These are phyloP conservation scores for Drosophila kambysellisi DNA, from an alignment of 2,888 invertebrate genomes.

Conservation along the genomic window DNA sequence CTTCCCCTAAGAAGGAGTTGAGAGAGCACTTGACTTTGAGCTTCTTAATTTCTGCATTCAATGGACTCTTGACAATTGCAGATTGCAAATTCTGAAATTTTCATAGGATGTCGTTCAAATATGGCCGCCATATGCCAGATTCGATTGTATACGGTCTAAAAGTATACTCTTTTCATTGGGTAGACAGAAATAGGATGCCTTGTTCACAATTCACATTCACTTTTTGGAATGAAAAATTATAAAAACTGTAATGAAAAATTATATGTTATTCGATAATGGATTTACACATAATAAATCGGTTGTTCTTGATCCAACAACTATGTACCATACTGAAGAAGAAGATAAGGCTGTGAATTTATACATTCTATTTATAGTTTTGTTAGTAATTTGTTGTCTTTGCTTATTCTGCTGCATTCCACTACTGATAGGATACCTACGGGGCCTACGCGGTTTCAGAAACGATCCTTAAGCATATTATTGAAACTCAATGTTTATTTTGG, in stretches of 20 bases:
- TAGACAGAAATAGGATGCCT: not conserved
- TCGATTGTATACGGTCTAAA: not conserved
- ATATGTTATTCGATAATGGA: not conserved
- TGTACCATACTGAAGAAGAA: no score
- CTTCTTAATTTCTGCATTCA: conserved; percentile 43
- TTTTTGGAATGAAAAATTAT: not conserved
- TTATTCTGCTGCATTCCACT: no score
- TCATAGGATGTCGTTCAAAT: not conserved
- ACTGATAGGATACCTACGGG: no score
- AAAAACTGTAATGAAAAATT: not conserved
- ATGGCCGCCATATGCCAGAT: not conserved
- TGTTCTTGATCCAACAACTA: no score
- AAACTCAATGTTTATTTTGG: no score
- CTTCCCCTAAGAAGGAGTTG: conserved; percentile 25
- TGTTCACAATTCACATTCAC: not conserved
- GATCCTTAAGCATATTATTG: no score
- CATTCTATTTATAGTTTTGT: no score
- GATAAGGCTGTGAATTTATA: no score
- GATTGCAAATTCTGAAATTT: conserved; percentile 6
- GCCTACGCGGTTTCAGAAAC: no score
- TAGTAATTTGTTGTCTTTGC: no score
- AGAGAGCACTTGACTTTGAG: conserved; percentile 48
- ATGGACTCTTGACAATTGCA: conserved; percentile 14
- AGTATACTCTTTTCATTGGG: not conserved
- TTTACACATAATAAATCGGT: not conserved